Percentiles rank a stretch among this genome's conserved stretches.
phyloP scores from a whole-genome alignment of 2,113 vertebrate genomes.

The Chionodraco myersi region DNA sequence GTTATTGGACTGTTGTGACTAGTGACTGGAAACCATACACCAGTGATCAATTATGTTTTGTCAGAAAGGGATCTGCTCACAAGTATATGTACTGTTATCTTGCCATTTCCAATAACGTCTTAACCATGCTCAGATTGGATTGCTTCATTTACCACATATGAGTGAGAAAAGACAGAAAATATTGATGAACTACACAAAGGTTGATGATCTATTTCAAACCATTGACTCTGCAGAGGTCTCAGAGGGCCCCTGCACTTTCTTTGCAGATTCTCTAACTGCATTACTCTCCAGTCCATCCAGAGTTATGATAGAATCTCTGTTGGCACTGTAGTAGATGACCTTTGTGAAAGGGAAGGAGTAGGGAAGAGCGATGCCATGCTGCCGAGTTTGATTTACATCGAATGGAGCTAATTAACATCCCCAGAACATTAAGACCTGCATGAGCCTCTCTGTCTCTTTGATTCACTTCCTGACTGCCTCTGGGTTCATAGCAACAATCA shows the following conservation, averaged over 20 bases:
- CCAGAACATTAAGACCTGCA: slow-evolving; percentile 52
- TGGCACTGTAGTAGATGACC: slow-evolving; percentile 54
- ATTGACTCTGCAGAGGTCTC: slow-evolving; percentile 4
- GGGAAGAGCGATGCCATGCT: slow-evolving; percentile 49
- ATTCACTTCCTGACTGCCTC: slow-evolving; percentile 25
- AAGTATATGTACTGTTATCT: background rate
- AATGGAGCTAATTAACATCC: slow-evolving; percentile 68
- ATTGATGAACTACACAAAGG: background rate
- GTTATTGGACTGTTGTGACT: slow-evolving; percentile 10
- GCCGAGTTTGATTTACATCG: slow-evolving; percentile 66
- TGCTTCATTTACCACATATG: background rate
- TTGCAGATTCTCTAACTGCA: slow-evolving; percentile 41
- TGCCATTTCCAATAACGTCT: background rate
- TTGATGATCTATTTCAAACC: background rate
- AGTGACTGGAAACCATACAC: background rate
- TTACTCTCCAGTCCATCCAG: slow-evolving; percentile 41
- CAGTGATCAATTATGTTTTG: slow-evolving; percentile 11
- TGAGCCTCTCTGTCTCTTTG: slow-evolving; percentile 35
- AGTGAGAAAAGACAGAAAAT: background rate
- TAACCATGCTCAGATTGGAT: no score
- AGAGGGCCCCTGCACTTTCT: slow-evolving; percentile 17
- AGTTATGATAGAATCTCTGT: slow-evolving; percentile 54
- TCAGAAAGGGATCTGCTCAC: background rate
- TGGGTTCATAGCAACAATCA: slow-evolving; percentile 14
- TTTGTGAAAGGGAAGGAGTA: slow-evolving; percentile 42